Base-by-base conservation (phyloP, 2,797 vertebrate genomes). In the Sylvia borin region DNA sequence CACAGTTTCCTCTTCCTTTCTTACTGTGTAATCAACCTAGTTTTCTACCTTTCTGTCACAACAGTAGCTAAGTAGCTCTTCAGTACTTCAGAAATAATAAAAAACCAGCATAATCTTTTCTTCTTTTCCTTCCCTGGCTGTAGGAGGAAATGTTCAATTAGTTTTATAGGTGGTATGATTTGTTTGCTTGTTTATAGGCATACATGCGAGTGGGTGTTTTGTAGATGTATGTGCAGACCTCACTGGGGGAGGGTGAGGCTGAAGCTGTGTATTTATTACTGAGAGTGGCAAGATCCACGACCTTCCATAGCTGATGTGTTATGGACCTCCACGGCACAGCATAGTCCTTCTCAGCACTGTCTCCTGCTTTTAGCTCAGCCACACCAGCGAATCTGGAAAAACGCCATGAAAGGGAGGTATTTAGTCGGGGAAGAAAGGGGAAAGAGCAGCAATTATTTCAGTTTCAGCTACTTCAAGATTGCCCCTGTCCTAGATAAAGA, bases 141-240 rank as follows among this genome's bases (percentile, higher is more conserved):
- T 81, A 76, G 77, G 71, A 89, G 72, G 87, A 93, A 91, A 89
- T 92, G 84, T 93, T 95, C 82, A 89, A 75, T 85, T 96, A 71
- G 42, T 5, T 55, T 87, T 96, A 87, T 86, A 78, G 79, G 51
- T 78, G 77, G 86, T 10, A 2, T 74, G 60, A 91, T 96, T 95
- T 95, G 85, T 88, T 95, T 96, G 64, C 83, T 77, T 94, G 72
- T 95, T 95, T 95, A 86, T 48, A 88, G 6, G 4, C n/a, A 65
- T 40, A 65, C 43, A 76, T 25, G 40, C 7, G 29, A 90, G 93
- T 93, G 92, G 90, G 93, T 93, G 90, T 84, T 95, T 81, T 84
- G 79, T 34, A 85, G 85, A 89, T 40, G 13, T 55, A 21, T 34
- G 36, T n/a, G 42, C 87, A 64, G 48, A 88, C 40, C 82, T 88